Percentiles rank a stretch among this genome's conserved stretches.
These are phyloP conservation scores for Oryzias dopingdopingensis DNA, from an alignment of 2,797 vertebrate species.

Conservation along the genomic window DNA sequence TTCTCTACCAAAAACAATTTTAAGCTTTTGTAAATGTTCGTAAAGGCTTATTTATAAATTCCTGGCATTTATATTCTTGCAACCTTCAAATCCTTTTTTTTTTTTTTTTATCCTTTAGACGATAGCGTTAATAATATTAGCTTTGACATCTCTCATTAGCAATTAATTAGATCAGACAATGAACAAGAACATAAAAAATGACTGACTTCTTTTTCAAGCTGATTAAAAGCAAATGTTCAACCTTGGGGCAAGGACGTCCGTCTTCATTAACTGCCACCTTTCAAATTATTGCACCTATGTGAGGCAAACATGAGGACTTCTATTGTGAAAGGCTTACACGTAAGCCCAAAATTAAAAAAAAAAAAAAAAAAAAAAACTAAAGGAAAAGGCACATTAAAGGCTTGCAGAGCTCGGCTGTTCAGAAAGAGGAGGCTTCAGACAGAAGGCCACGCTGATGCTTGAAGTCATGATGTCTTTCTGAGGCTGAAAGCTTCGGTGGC, in stretches of 20 bases:
- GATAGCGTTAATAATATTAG: slow-evolving; percentile 36
- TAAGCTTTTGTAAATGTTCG: no score
- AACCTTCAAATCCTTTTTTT: slow-evolving; percentile 22
- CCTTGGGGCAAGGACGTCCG: slow-evolving; percentile 16
- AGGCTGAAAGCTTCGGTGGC: slow-evolving; percentile 69
- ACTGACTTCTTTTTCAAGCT: slow-evolving; percentile 37
- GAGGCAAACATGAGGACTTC: slow-evolving; percentile 30
- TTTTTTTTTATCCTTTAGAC: slow-evolving; percentile 5
- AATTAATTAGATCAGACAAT: slow-evolving; percentile 54
- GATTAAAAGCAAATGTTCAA: slow-evolving; percentile 9
- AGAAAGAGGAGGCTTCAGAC: slow-evolving; percentile 24
- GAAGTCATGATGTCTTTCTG: slow-evolving; percentile 55
- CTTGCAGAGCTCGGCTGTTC: slow-evolving; percentile 25
- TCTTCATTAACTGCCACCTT: slow-evolving; percentile 1
- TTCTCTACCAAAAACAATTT: no score
- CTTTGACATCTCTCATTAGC: slow-evolving; percentile 59
- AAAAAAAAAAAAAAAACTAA: slow-evolving; percentile 20
- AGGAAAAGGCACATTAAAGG: slow-evolving; percentile 34
- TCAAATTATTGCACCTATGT: slow-evolving; percentile 12
- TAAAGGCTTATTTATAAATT: no score
- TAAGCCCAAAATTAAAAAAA: slow-evolving; percentile 27
- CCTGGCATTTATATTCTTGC: background rate
- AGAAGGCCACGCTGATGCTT: slow-evolving; percentile 29
- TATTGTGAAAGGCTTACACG: slow-evolving; percentile 13
- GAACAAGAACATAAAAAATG: slow-evolving; percentile 46